phyloP scores from a whole-genome alignment of 2,113 vertebrate genomes.

The Onychorhynchus coronatus region DNA sequence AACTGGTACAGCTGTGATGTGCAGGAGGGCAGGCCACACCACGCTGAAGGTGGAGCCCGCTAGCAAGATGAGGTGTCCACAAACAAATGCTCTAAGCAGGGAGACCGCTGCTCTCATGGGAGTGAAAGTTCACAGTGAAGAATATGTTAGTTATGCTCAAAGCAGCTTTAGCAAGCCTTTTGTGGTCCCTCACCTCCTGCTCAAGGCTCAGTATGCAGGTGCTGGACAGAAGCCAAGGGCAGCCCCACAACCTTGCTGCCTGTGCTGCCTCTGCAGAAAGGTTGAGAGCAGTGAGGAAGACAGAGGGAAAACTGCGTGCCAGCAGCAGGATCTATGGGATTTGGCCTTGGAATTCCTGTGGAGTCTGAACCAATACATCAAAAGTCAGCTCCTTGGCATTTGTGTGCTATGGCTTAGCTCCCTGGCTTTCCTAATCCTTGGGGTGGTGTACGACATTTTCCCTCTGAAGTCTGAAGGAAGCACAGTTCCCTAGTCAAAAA shows the following conservation, averaged over 20 bases:
- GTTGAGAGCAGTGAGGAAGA: background rate
- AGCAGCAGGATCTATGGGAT: background rate
- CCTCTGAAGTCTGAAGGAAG: background rate
- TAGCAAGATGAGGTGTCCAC: fast-evolving
- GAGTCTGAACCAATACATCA: background rate
- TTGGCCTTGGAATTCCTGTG: background rate
- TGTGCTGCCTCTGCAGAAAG: background rate
- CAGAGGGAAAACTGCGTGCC: background rate
- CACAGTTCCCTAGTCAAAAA: background rate
- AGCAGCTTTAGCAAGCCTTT: background rate
- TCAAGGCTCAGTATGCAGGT: background rate
- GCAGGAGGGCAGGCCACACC: background rate
- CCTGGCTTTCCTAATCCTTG: background rate
- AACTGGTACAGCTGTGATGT: background rate
- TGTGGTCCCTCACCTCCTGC: background rate
- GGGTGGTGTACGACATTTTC: background rate
- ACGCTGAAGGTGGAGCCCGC: fast-evolving
- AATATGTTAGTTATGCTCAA: background rate
- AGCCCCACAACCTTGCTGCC: background rate
- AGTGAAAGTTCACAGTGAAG: background rate
- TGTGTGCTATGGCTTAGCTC: background rate
- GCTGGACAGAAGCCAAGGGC: background rate
- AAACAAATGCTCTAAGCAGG: background rate
- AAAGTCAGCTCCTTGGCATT: background rate
- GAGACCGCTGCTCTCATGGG: background rate